Percentiles rank a stretch among this genome's conserved stretches.
Conservation (phyloP, 2,113 vertebrate genomes). For the Columba janthina region DNA sequence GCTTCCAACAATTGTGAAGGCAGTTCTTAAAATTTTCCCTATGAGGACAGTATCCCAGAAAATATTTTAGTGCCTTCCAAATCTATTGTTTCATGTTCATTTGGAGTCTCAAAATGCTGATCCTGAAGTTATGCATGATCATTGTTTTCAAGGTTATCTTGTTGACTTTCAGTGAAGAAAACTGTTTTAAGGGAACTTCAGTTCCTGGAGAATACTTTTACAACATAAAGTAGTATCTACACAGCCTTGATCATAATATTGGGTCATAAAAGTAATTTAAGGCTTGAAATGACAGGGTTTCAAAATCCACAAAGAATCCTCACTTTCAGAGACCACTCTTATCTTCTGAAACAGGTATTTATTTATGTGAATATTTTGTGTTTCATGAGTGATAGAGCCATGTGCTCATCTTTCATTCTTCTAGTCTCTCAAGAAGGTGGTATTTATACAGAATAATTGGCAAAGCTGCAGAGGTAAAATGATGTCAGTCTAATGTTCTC, state of each 20-base stretch:
- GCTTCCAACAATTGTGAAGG: background rate
- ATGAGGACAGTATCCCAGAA: background rate
- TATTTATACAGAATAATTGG: constrained; percentile 67
- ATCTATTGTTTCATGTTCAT: background rate
- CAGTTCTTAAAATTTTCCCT: background rate
- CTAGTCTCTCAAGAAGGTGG: background rate
- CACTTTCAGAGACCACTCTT: background rate
- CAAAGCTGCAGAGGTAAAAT: constrained; percentile 21
- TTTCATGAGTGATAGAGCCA: background rate
- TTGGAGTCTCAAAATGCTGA: background rate
- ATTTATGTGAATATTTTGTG: background rate
- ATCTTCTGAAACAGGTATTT: background rate
- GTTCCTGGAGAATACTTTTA: background rate
- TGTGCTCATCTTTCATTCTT: background rate
- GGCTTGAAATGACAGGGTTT: background rate
- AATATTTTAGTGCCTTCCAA: background rate
- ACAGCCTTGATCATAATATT: rapidly evolving
- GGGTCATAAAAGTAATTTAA: background rate
- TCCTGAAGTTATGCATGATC: background rate
- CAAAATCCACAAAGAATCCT: background rate
- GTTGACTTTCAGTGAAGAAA: background rate
- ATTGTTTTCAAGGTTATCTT: background rate
- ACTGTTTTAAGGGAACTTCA: background rate
- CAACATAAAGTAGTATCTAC: background rate
- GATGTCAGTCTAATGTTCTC: background rate